Base-by-base conservation (phyloP, 1,140 invertebrate genomes). In the Lasioglossum baleicum region DNA sequence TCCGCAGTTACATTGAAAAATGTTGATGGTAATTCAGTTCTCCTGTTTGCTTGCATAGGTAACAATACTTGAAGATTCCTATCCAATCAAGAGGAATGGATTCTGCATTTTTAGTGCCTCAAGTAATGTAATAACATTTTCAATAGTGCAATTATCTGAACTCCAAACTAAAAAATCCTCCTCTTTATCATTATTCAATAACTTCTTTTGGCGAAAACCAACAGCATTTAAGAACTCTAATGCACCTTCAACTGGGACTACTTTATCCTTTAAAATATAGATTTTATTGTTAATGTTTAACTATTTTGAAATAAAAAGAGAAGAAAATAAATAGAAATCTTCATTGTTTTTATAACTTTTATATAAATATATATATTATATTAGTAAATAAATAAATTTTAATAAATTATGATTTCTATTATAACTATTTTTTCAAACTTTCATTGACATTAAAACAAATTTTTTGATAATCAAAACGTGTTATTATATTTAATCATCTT, bases 1-100 rank as follows among this genome's bases (percentile, higher is more conserved):
- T 97, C 96, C 0, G 95, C 91, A 0, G 95, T 94, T 17, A 98
- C 90, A 4, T 94, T 94, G 88, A 96, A 99, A 92, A 99, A 99
- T 2, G 96, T 96, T 26, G 95, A 91, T 2, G 98, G 98, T 31
- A 99, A 93, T 77, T 96, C 95, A 58, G 95, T 92, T 82, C 95
- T 95, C 51, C 94, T 90, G 1, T 95, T 94, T 2, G 95, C 95
- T 91, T 97, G 95, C 6, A 95, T 96, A 6, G 97, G 97, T 65
- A 96, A 93, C 51, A 98, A 93, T n/a, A 99, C 96, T 93, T 96
- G 96, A 8, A 97, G 87, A 90, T 96, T 97, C 72, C 98, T 94
- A 90, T 99, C 97, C 40, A 99, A 91, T 97, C 96, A 13, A 98
- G 93, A 42, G 95, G 94, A 75, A 99, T 96, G 0, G 96, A 95